These are phyloP conservation scores for Drosophila mimica DNA, from an alignment of 2,888 invertebrate genomes.

Conservation along the genomic window DNA sequence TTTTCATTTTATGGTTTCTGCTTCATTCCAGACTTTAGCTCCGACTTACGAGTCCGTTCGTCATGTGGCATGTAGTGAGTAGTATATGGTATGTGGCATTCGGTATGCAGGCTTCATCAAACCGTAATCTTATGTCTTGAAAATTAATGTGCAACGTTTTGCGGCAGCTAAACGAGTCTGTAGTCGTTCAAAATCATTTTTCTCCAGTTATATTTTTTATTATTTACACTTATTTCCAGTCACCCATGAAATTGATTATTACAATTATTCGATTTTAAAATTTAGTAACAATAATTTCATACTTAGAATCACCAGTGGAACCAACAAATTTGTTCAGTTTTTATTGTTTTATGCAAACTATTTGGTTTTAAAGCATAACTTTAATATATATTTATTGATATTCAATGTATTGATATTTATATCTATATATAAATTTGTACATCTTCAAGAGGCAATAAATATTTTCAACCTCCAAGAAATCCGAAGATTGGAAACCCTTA, in stretches of 20 bases:
- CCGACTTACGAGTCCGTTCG: slow-evolving; percentile 6
- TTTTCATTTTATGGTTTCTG: slow-evolving; percentile 50
- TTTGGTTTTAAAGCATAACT: background rate
- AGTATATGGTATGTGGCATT: slow-evolving; percentile 10
- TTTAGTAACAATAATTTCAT: background rate
- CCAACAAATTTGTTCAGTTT: background rate
- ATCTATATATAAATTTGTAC: background rate
- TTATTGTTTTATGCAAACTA: too few relatives aligned
- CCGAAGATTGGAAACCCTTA: background rate
- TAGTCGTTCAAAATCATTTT: background rate
- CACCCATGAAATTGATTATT: background rate
- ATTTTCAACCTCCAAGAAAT: background rate
- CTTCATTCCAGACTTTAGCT: slow-evolving; percentile 22
- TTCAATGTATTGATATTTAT: background rate
- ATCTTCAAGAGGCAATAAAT: background rate
- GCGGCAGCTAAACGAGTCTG: background rate
- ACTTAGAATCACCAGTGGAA: background rate
- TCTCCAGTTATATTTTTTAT: too few relatives aligned
- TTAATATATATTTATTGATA: background rate
- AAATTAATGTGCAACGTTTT: background rate
- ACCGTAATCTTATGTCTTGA: background rate
- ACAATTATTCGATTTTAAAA: background rate
- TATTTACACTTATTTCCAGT: background rate
- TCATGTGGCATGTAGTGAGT: slow-evolving; percentile 11
- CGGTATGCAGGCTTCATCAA: background rate